phyloP scores from a whole-genome alignment of 2,113 vertebrate genomes.

The Orycteropus afer region DNA sequence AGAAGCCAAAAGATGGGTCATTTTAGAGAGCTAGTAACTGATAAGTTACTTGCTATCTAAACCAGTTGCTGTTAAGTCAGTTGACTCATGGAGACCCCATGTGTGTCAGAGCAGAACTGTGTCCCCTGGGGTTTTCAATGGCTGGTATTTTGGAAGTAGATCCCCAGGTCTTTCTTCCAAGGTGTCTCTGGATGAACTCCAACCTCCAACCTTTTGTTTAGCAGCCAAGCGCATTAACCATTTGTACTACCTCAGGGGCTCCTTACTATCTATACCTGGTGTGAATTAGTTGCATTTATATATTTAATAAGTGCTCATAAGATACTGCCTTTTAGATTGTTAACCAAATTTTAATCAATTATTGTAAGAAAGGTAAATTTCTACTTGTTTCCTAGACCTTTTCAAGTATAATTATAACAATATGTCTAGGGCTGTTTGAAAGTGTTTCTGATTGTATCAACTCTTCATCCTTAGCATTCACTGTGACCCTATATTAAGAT shows the following conservation, averaged over 20 bases:
- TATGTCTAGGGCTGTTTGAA: constrained; percentile 69
- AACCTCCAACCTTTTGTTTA: background rate
- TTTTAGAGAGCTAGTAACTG: constrained; percentile 15
- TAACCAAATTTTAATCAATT: constrained; percentile 52
- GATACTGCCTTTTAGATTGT: constrained; percentile 45
- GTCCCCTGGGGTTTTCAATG: background rate
- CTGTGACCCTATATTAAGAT: constrained; percentile 53
- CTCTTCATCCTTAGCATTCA: constrained; percentile 66
- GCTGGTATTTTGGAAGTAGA: background rate
- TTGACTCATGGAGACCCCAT: background rate
- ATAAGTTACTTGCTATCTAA: background rate
- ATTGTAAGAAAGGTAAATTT: constrained; percentile 70
- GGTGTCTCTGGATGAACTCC: background rate
- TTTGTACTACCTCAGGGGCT: background rate
- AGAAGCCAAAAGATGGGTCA: background rate
- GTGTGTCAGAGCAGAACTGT: background rate
- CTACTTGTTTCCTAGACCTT: constrained; percentile 55
- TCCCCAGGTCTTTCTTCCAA: background rate
- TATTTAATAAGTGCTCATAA: background rate
- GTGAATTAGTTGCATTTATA: constrained; percentile 11
- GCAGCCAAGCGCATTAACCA: background rate
- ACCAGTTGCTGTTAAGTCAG: background rate
- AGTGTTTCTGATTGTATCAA: constrained; percentile 76
- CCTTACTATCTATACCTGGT: background rate
- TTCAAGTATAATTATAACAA: constrained; percentile 51